Conservation (phyloP, 2,888 invertebrate genomes). For the Lasioglossum calceatum region DNA sequence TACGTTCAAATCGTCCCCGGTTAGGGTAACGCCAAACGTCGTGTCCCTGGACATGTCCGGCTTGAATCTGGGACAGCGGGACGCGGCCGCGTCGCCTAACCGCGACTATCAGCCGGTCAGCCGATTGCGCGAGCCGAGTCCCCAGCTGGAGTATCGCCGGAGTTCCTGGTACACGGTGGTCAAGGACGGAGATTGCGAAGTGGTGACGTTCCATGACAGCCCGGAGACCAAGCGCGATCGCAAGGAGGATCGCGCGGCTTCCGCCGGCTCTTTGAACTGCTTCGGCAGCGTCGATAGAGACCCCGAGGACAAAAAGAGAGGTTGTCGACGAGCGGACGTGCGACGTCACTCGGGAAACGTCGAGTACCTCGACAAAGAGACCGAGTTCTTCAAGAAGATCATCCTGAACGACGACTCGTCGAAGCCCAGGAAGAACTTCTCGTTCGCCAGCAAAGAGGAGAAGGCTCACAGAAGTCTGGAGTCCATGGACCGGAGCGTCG, state of each 20-base stretch:
- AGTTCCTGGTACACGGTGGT: constrained; percentile 80
- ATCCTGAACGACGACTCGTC: constrained; percentile 63
- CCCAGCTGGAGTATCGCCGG: constrained; percentile 75
- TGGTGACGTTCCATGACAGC: constrained; percentile 62
- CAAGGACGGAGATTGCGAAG: constrained; percentile 77
- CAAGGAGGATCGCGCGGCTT: constrained; percentile 43
- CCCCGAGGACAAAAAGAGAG: constrained; percentile 46
- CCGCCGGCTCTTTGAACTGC: constrained; percentile 68
- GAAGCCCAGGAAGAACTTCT: constrained; percentile 69
- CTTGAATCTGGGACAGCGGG: constrained; percentile 73
- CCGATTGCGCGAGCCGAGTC: constrained; percentile 41
- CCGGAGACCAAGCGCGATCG: neutral
- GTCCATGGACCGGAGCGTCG: constrained; percentile 73
- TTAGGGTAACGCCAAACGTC: constrained; percentile 57
- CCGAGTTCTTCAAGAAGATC: constrained; percentile 77
- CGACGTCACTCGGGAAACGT: constrained; percentile 72
- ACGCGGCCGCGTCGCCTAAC: constrained; percentile 59
- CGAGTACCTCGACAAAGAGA: constrained; percentile 77
- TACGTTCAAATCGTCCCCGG: constrained; percentile 78
- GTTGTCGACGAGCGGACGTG: constrained; percentile 42
- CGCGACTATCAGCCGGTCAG: constrained; percentile 30
- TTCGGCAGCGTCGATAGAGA: constrained; percentile 67
- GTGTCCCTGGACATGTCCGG: constrained; percentile 72
- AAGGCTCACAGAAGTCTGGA: constrained; percentile 77
- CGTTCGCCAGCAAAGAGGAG: constrained; percentile 73